Evolutionary conservation across 1,140 invertebrate species (phyloP), one percentile per base, ranked within the genome.

Genomic region (Nasonia longicornis): DNA sequence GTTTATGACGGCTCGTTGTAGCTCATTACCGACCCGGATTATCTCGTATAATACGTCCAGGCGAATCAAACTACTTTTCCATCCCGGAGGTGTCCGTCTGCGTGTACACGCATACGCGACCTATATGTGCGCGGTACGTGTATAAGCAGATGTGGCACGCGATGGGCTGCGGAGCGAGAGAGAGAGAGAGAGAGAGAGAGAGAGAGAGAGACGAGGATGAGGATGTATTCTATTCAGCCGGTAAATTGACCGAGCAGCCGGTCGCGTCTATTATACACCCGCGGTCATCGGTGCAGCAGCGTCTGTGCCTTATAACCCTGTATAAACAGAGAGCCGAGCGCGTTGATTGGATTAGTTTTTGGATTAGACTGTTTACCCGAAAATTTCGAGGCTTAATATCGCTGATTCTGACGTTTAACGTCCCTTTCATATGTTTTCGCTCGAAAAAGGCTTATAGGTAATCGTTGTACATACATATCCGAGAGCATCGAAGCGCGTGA

Each of bases 41-140:
- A 72, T 72, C 70, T 72, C 70, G 38, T 45, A 26, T 26, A 72
- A 35, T 72, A 72, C 70, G 38, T 48, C 52, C 20, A n/a, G 20
- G 52, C 35, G 70, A 77, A 78, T 67, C 64, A 67, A 31, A 31
- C 64, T 67, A 67, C 64, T 67, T 67, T 67, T 67, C 26, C n/a
- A 63, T 63, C 11, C 22, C 29, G 26, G 26, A 67, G 6, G 20
- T 67, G 10, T 58, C 20, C 6, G 16, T n/a, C 3, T n/a, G 20
- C 14, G 20, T 20, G 2, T n/a, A 58, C 52, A 58, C 52, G 20
- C 66, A 67, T 7, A 26, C 7, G 26, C 22, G n/a, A 31, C 22
- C 11, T 29, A 31, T 29, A 67, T n/a, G 2, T 29, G 12, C 26
- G 26, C 26, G 26, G 26, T 31, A 29, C 3, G 31, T 2, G 7